A percentile compares a stretch with the other conserved stretches of the same genome.
Conservation (phyloP, 2,113 vertebrate genomes). For the Muntiacus muntjak region DNA sequence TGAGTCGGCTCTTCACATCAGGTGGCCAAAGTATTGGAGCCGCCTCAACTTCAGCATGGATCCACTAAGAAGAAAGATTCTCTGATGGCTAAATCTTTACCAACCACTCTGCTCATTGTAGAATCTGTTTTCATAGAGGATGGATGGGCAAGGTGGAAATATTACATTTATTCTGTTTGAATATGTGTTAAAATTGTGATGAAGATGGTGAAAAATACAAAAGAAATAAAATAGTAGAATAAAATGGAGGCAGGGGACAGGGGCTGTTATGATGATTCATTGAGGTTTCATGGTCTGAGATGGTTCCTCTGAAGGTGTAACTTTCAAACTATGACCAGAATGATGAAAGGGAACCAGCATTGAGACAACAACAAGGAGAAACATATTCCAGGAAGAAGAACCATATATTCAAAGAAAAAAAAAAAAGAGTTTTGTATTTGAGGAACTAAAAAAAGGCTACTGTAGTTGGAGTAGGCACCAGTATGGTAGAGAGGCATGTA, state of each 20-base stretch:
- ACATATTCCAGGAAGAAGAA: neutral
- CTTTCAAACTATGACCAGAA: neutral
- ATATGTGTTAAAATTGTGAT: neutral
- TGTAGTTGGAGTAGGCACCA: fast-evolving
- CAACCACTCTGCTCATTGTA: neutral
- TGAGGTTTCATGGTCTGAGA: neutral
- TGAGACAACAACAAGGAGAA: neutral
- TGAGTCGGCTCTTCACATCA: fast-evolving
- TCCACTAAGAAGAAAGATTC: neutral
- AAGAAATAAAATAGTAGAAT: neutral
- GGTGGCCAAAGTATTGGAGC: neutral
- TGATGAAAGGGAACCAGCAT: neutral
- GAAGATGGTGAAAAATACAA: neutral
- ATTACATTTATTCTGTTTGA: neutral
- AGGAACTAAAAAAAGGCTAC: neutral
- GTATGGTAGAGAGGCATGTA: neutral
- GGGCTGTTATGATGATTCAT: neutral
- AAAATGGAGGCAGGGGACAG: fast-evolving
- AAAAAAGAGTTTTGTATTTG: neutral
- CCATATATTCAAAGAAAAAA: neutral
- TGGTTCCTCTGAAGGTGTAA: neutral
- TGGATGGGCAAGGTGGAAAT: neutral
- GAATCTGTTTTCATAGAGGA: neutral
- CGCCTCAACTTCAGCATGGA: neutral
- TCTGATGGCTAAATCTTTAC: neutral